Evolutionary conservation across 2,113 vertebrate genomes (phyloP), one percentile per base, ranked within the genome.

Genomic region (Ophiodon elongatus): DNA sequence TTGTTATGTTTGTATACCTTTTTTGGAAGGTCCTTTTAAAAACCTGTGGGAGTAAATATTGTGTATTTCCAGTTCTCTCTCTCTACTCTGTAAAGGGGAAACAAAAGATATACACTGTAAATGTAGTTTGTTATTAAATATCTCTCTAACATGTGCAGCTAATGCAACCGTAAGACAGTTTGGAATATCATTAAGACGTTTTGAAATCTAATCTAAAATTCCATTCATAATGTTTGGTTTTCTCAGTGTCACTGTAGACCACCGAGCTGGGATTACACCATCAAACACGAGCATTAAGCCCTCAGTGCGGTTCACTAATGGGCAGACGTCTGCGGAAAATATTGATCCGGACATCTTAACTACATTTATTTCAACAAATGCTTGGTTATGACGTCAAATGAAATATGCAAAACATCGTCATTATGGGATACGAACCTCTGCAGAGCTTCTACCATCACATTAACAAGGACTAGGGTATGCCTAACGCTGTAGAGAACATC

Each of bases 41-140:
- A 95, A 91, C 85, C 85, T 73, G 57, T 95, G 94, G 52, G 93
- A 83, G 67, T 96, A 97, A 89, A 97, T 97, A 60, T 96, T 96
- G 88, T 81, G 89, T 45, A 88, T 72, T 23, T 94, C 90, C 52
- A 96, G 67, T 73, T 90, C 64, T 78, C 15, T 85, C 39, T 80
- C 63, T 82, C 35, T 73, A 8, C 75, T 39, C 90, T 90, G 72
- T 64, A 35, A n/a, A n/a, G 33, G 14, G 47, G 52, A 47, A 81
- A 60, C 43, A 81, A 75, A 74, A 25, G 2, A 43, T 29, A 43
- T 29, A 5, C 8, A n/a, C 4, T 39, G 10, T 25, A 10, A 10
- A 2, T 21, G 27, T 37, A 29, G 5, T 50, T 7, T 50, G 19
- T 69, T 37, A 19, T 37, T 21, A 37, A 29, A 21, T 11, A 62